Conservation (phyloP, 2,113 vertebrate genomes). For the Vulpes lagopus region DNA sequence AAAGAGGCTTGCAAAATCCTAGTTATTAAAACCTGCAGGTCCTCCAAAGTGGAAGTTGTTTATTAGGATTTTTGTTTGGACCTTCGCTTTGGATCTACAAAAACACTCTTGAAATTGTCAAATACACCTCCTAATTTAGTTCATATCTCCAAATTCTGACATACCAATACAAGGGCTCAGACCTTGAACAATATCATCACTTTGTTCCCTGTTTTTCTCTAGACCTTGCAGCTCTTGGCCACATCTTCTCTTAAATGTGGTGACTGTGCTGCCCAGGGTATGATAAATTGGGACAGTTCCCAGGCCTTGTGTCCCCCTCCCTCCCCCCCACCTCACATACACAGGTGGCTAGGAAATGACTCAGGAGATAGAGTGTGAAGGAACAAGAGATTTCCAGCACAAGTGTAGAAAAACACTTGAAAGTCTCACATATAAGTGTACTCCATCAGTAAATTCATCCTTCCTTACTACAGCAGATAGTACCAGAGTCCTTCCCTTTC, state of each 20-base stretch:
- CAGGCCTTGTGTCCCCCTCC: background rate
- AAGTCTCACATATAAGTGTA: background rate
- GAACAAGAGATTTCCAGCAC: slow-evolving; percentile 16
- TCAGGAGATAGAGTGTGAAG: slow-evolving; percentile 23
- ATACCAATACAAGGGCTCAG: background rate
- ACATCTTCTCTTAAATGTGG: slow-evolving; percentile 1
- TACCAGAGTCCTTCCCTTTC: background rate
- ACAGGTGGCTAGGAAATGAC: slow-evolving; percentile 63
- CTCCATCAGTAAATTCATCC: background rate
- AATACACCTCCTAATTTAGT: background rate
- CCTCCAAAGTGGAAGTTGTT: background rate
- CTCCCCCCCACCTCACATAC: background rate
- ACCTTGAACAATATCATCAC: background rate
- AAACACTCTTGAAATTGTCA: background rate
- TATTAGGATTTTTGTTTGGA: background rate
- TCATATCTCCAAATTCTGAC: background rate
- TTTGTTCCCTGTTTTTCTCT: background rate
- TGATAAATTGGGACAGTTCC: background rate
- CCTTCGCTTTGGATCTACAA: background rate
- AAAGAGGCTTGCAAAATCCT: background rate
- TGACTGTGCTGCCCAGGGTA: background rate
- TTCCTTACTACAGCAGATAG: background rate
- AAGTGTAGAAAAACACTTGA: background rate
- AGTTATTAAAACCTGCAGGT: too few species aligned
- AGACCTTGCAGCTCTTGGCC: background rate